Evolutionary conservation across 2,113 vertebrate genomes (phyloP).

Genomic region (Lanius ludovicianus): DNA sequence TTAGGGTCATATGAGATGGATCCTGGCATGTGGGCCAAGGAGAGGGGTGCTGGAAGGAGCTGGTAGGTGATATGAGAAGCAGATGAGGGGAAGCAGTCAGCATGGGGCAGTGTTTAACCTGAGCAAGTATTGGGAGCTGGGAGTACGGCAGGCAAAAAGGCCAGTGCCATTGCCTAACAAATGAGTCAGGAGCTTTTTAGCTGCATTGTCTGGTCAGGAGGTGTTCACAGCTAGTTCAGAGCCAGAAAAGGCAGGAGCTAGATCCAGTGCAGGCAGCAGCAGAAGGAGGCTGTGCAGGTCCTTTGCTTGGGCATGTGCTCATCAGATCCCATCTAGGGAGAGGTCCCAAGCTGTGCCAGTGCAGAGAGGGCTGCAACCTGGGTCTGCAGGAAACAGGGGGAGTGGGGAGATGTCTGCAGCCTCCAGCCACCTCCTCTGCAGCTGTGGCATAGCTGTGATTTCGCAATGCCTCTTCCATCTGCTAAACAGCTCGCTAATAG

Average conservation of each 20-base stretch:
- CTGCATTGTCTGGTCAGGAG: fast-evolving
- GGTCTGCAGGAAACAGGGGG: neutral
- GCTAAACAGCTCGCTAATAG: neutral
- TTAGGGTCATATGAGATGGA: neutral
- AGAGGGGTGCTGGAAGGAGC: neutral
- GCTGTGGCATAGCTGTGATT: neutral
- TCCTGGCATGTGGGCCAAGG: neutral
- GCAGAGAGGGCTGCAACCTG: neutral
- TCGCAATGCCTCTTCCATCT: constrained; percentile 5
- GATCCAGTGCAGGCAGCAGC: neutral
- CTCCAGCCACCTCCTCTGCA: neutral
- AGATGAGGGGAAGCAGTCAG: neutral
- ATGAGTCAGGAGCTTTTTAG: neutral
- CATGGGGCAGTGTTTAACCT: fast-evolving
- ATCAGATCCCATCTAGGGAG: neutral
- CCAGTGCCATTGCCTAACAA: neutral
- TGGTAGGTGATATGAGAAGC: neutral
- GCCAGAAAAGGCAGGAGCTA: neutral
- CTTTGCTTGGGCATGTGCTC: neutral
- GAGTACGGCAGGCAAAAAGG: neutral
- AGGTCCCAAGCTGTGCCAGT: neutral
- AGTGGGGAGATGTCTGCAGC: neutral
- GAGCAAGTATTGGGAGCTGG: neutral
- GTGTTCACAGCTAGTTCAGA: neutral
- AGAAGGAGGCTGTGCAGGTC: neutral